Evolutionary conservation across 2,888 invertebrate genomes (phyloP), one percentile per base, ranked within the genome.

Genomic region (Argynnis bischoffii): DNA sequence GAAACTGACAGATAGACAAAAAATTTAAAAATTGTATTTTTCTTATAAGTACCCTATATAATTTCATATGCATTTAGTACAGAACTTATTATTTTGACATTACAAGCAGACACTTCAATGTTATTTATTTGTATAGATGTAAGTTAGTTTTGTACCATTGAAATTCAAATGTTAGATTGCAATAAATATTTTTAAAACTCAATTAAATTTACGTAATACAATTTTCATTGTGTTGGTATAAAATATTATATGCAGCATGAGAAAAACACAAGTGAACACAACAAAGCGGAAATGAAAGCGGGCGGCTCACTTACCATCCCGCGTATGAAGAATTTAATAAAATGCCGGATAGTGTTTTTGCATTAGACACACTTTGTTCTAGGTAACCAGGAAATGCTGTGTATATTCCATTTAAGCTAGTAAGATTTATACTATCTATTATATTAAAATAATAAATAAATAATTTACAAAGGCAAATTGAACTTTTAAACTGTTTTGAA

Each of bases 281-380:
- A 54, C 61, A 67, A 61, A 64, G 57, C 67, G 60, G 61, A 67
- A 70, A 64, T 67, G 60, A 61, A 64, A 61, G 67, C 64, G 61
- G 64, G 64, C 55, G 61, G 67, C 70, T 70, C 59, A 48, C 64
- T 70, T 67, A 67, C 56, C 64, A 70, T 67, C 64, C 46, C 55
- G 56, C 64, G 54, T 64, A 70, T 64, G 61, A 67, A 70, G 48
- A 70, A 70, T 70, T 64, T 67, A 70, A 70, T 70, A 70, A 68
- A 53, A 53, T 53, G 53, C 26, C 26, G 56, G 64, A 41, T 64
- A 63, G 64, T 70, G 64, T 70, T 67, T 65, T 67, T 67, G 54
- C 48, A 64, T 64, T 63, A 70, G 55, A 55, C 61, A 60, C 55
- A 64, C 41, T 64, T 70, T 48, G 47, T 50, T 51, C 56, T 53